Evolutionary conservation across 2,797 vertebrate genomes (phyloP), one percentile per base, ranked within the genome.

Genomic region (Peromyscus melanophrys): DNA sequence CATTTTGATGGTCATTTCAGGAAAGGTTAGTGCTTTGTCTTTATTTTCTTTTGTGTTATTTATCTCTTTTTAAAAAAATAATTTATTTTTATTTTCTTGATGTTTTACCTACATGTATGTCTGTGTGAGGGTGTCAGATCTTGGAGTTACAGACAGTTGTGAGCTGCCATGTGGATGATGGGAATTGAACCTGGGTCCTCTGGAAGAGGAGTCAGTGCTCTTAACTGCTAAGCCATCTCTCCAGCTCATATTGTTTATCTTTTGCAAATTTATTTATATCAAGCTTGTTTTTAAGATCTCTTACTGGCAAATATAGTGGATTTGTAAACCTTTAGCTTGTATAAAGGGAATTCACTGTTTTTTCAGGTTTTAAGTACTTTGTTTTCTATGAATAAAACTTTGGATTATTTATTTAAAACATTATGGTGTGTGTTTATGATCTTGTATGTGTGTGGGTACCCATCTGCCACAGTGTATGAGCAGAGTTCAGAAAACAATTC

Each of bases 1-100:
- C 88, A 63, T 94, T 96, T 96, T 89, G 57, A n/a, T 92, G 49
- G 65, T 65, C 4, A 5, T 96, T 94, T 96, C 34, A 92, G 77
- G 49, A 90, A 34, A 89, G 49, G 27, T 78, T 89, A 83, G 52
- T 94, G 14, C 27, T 93, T 89, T 69, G 27, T 49, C n/a, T 85
- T 14, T 0, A 92, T 88, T 92, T 96, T 90, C 61, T 67, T 55
- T 85, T n/a, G n/a, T 1, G 6, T 90, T 93, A 4, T 46, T 88
- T 73, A 57, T 63, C 31, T 95, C 92, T 86, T 65, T 67, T 17
- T 31, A 67, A 67, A 67, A 65, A 67, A 67, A 55, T 55, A 55
- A 55, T 55, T 17, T 31, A 34, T 65, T 67, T 67, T 67, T 69
- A 67, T 67, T 69, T n/a, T 69, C n/a, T n/a, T n/a, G 31, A 17